phyloP scores from a whole-genome alignment of 2,797 vertebrate species.

The Craterocephalus amniculus region DNA sequence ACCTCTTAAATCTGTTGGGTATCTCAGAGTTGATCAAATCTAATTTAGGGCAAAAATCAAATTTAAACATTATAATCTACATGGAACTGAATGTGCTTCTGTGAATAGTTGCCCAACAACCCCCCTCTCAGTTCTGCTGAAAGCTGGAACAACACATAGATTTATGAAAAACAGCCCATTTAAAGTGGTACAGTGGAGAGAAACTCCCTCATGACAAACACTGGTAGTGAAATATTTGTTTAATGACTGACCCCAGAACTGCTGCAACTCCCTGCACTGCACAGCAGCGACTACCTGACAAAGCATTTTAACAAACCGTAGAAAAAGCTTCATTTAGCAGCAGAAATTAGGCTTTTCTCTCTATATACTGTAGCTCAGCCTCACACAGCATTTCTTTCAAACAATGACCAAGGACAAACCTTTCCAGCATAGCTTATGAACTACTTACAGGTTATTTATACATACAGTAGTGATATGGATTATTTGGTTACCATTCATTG shows the following conservation, averaged over 20 bases:
- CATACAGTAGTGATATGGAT: too few relatives aligned
- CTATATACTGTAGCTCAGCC: neutral
- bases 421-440: too few relatives aligned
- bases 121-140: constrained; percentile 2
- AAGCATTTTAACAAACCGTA: constrained; percentile 16
- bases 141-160: constrained; percentile 57
- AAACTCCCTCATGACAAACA: constrained; percentile 67
- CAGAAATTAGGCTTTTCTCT: neutral
- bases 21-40: neutral
- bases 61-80: constrained; percentile 5
- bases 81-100: constrained; percentile 1
- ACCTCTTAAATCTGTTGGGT: neutral
- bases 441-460: too few relatives aligned
- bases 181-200: constrained; percentile 40
- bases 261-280: constrained; percentile 28
- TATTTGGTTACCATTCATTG: neutral
- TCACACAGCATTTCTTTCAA: neutral
- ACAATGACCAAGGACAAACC: neutral
- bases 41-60: neutral
- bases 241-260: constrained; percentile 49
- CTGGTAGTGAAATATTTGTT: constrained; percentile 68
- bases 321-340: neutral
- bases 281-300: constrained; percentile 34
- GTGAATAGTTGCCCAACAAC: constrained; percentile 19
- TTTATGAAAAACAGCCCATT: constrained; percentile 45